phyloP scores from a whole-genome alignment of 1,140 invertebrate species.

The Elysia chlorotica region DNA sequence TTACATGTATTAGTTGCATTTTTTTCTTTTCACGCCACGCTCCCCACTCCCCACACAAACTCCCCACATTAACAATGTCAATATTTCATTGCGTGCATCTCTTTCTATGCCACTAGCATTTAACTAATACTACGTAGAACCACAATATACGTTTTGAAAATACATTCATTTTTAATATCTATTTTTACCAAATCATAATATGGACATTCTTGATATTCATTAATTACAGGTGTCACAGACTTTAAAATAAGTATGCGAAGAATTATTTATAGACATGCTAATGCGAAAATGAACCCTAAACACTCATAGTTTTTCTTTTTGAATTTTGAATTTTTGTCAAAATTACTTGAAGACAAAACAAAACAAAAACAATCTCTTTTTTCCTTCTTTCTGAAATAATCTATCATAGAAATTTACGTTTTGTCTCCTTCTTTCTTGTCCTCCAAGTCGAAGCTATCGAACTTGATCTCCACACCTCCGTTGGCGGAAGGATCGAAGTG shows the following conservation, averaged over 20 bases:
- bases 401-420: constrained; percentile 20
- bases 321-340: background rate
- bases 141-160: too few species aligned
- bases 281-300: too few species aligned
- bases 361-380: too few species aligned
- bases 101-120: too few species aligned
- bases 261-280: background rate
- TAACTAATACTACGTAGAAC: too few species aligned
- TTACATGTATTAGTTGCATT: background rate
- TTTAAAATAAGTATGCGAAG: background rate
- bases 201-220: too few species aligned
- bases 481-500: constrained; percentile 30
- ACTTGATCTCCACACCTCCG: constrained; percentile 29
- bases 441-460: constrained; percentile 32
- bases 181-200: too few species aligned
- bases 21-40: background rate
- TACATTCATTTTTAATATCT: too few species aligned
- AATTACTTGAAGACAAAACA: background rate
- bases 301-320: background rate
- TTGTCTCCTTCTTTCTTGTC: constrained; percentile 14
- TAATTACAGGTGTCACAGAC: background rate
- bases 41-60: too few species aligned
- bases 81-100: too few species aligned
- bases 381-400: too few species aligned
- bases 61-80: too few species aligned